These are phyloP conservation scores for Tringa solitaria DNA, from an alignment of 2,113 vertebrate genomes.

Conservation along the genomic window DNA sequence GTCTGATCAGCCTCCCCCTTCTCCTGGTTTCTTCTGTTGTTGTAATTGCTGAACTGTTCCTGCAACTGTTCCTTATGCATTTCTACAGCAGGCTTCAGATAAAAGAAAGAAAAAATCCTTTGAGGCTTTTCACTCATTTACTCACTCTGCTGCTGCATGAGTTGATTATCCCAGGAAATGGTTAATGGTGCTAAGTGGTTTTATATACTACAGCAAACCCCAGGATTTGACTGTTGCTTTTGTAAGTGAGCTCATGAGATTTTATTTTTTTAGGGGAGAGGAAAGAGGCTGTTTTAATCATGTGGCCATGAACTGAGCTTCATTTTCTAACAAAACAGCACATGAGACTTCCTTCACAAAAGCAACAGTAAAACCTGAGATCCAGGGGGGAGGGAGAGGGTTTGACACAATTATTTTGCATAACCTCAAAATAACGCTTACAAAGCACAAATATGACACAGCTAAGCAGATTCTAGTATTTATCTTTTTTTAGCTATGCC, in stretches of 20 bases:
- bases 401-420: constrained; percentile 24
- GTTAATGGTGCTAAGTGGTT: constrained; percentile 26
- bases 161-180: constrained; percentile 12
- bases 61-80: background rate
- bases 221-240: constrained; percentile 22
- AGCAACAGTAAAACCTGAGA: background rate
- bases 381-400: background rate
- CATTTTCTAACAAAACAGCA: constrained; percentile 33
- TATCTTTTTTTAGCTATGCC: background rate
- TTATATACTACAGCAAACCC: background rate
- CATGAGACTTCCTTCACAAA: constrained; percentile 4
- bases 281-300: constrained; percentile 18
- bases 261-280: background rate
- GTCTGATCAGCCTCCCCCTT: background rate
- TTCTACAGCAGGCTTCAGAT: background rate
- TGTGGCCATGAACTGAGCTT: background rate
- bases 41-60: background rate
- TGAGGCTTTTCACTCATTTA: background rate
- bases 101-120: background rate
- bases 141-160: background rate
- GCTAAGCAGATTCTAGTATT: constrained; percentile 13
- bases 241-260: constrained; percentile 27
- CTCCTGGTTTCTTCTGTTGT: background rate
- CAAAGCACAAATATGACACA: background rate
- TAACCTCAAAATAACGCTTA: constrained; percentile 18